Conservation (phyloP, 2,888 invertebrate genomes). For the Plagiodera versicolora region DNA sequence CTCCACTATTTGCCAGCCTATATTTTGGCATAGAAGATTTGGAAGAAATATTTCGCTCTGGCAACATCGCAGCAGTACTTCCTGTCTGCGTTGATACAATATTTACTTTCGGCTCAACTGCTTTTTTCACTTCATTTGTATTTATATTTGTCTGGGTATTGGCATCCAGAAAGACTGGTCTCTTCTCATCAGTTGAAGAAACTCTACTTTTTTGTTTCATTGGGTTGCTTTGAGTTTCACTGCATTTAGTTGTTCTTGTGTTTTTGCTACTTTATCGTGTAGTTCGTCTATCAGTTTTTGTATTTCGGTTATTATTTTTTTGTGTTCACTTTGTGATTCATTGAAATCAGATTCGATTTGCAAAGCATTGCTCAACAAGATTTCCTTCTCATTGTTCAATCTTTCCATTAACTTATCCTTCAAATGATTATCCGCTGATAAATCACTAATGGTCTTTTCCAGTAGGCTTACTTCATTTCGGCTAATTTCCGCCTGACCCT, state of each 20-base stretch:
- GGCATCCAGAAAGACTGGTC: neutral
- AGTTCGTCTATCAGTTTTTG: constrained; percentile 7
- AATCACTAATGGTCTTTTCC: constrained; percentile 5
- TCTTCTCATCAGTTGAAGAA: neutral
- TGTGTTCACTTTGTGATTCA: constrained; percentile 2
- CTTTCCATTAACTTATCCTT: constrained; percentile 2
- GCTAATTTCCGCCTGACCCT: neutral
- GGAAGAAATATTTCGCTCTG: too few species aligned
- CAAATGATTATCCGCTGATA: constrained; percentile 1
- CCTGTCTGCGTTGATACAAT: neutral
- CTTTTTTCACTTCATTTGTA: neutral
- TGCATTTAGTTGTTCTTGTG: too few species aligned
- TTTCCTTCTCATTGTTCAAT: constrained; percentile 2
- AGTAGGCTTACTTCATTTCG: constrained; percentile 5
- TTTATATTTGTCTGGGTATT: neutral
- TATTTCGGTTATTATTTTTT: neutral
- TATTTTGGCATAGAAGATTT: too few species aligned
- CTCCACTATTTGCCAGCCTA: too few species aligned
- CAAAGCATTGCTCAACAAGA: neutral
- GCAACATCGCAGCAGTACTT: neutral
- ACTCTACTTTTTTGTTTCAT: too few species aligned
- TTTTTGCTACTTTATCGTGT: constrained; percentile 8
- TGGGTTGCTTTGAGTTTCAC: too few species aligned
- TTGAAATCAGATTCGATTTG: constrained; percentile 4
- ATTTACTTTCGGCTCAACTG: neutral